Evolutionary conservation across 2,888 invertebrate species (phyloP).

Genomic region (Uloborus plumipes): DNA sequence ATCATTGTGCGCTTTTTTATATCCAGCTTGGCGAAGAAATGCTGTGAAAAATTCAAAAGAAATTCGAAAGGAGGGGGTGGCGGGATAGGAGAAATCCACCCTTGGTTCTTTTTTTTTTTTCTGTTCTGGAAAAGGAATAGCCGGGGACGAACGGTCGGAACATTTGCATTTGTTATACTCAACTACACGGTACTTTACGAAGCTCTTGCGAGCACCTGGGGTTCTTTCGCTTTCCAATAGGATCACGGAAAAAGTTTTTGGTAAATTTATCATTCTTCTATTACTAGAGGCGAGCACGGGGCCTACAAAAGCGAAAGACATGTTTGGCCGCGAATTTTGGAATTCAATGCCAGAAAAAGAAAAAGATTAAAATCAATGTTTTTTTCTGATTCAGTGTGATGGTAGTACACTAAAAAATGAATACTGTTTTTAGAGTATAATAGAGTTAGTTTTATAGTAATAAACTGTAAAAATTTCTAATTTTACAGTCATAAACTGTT

Average conservation of each 20-base stretch:
- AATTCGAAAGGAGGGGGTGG: background rate
- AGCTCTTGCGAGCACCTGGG: slow-evolving; percentile 46
- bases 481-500: no score
- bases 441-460: no score
- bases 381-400: no score
- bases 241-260: slow-evolving; percentile 22
- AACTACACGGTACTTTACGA: slow-evolving; percentile 39
- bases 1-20: slow-evolving; percentile 26
- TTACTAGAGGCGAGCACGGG: slow-evolving; percentile 7
- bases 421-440: no score
- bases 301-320: slow-evolving; percentile 17
- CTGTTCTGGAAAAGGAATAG: slow-evolving; percentile 28
- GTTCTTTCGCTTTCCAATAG: slow-evolving; percentile 48
- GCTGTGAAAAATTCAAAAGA: slow-evolving; percentile 29
- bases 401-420: no score
- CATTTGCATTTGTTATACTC: slow-evolving; percentile 51
- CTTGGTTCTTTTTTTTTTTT: slow-evolving; percentile 28
- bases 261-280: slow-evolving; percentile 41
- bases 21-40: background rate
- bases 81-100: slow-evolving; percentile 4
- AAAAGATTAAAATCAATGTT: no score
- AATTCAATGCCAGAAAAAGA: no score
- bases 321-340: slow-evolving; percentile 18
- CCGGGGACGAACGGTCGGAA: slow-evolving; percentile 29
- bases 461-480: no score